phyloP scores from a whole-genome alignment of 1,140 invertebrate genomes.

The Lycorma delicatula region DNA sequence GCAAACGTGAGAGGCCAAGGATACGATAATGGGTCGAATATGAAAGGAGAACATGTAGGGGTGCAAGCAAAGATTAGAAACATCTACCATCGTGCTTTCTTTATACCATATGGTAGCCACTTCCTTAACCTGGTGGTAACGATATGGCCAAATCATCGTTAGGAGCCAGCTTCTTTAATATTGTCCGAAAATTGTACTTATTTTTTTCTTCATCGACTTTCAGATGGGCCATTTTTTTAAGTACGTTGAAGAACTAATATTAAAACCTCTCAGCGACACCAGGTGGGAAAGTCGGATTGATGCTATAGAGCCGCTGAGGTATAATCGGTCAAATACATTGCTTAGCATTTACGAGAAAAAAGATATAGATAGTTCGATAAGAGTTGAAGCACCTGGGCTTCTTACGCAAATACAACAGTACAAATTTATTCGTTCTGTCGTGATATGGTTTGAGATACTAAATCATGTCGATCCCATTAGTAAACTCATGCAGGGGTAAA shows the following conservation, averaged over 20 bases:
- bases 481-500: constrained; percentile 9
- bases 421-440: neutral
- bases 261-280: constrained; percentile 32
- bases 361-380: neutral
- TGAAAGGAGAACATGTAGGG: constrained; percentile 27
- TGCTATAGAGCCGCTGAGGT: constrained; percentile 22
- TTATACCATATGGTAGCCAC: constrained; percentile 20
- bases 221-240: constrained; percentile 30
- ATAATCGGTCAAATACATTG: constrained; percentile 1
- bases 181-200: constrained; percentile 30
- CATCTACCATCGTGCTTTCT: constrained; percentile 15
- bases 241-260: constrained; percentile 26
- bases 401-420: constrained; percentile 3
- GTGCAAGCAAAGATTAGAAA: constrained; percentile 24
- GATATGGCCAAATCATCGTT: neutral
- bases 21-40: constrained; percentile 35
- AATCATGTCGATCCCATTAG: constrained; percentile 1
- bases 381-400: constrained; percentile 1
- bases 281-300: constrained; percentile 31
- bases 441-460: constrained; percentile 18
- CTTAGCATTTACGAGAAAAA: neutral
- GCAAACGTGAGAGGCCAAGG: constrained; percentile 30
- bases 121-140: constrained; percentile 16
- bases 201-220: constrained; percentile 31
- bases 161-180: constrained; percentile 18